Conservation (phyloP, 2,113 vertebrate genomes). For the Corapipo altera region DNA sequence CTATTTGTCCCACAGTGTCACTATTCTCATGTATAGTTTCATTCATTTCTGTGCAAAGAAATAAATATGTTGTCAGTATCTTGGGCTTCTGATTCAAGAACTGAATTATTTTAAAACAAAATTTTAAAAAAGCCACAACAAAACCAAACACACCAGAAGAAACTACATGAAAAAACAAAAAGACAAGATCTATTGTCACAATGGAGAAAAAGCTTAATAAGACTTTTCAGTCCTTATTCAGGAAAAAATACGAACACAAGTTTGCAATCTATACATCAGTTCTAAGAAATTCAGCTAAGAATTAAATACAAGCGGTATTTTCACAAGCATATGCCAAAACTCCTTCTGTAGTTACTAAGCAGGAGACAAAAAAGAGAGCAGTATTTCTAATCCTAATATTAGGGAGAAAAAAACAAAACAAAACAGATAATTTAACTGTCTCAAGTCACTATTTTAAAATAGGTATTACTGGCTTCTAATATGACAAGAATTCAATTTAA, state of each 20-base stretch:
- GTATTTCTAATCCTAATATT: neutral
- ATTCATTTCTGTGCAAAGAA: slow-evolving; percentile 82
- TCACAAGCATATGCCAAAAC: neutral
- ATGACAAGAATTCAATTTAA: neutral
- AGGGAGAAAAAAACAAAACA: neutral
- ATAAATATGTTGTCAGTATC: neutral
- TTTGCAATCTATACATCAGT: neutral
- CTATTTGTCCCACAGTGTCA: slow-evolving; percentile 92
- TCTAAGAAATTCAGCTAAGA: neutral
- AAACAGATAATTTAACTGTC: neutral
- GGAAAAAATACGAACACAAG: neutral
- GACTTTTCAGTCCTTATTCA: neutral
- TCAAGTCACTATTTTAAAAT: neutral
- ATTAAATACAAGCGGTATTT: neutral
- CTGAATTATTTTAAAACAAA: neutral
- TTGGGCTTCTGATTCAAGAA: neutral
- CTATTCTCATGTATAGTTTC: slow-evolving; percentile 86
- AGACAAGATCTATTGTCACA: neutral
- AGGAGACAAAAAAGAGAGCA: neutral
- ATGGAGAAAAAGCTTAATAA: neutral
- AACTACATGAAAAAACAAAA: neutral
- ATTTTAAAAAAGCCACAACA: neutral
- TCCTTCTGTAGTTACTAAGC: neutral
- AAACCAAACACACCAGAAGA: neutral
- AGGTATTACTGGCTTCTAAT: neutral